Percentiles rank a stretch among this genome's conserved stretches.
Evolutionary conservation across 2,797 vertebrate genomes (phyloP).

Genomic region (Notolabrus celidotus): DNA sequence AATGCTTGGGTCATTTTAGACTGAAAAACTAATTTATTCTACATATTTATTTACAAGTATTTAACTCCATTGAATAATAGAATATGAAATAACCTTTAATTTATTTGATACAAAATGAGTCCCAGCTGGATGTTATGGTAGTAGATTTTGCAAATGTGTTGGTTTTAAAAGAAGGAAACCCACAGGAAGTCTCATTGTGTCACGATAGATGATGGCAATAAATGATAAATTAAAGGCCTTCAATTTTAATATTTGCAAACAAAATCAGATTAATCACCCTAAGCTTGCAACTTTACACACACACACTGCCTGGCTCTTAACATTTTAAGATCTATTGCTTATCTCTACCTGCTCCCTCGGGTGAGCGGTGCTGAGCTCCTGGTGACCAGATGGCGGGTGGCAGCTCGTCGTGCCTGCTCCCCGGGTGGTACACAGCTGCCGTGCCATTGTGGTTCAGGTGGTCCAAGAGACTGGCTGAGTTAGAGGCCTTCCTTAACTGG

Average conservation of each 20-base stretch:
- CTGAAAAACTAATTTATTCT: too few species aligned
- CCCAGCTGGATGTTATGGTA: too few species aligned
- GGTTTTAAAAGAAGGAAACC: not conserved
- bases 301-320: not conserved
- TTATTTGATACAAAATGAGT: too few species aligned
- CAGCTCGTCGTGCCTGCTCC: constrained; percentile 69
- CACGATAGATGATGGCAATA: too few species aligned
- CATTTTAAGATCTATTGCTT: not conserved
- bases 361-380: constrained; percentile 75
- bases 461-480: constrained; percentile 65
- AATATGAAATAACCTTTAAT: too few species aligned
- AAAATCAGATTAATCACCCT: too few species aligned
- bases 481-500: constrained; percentile 78
- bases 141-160: not conserved
- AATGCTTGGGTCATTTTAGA: too few species aligned
- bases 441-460: constrained; percentile 75
- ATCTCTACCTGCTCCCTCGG: constrained; percentile 77
- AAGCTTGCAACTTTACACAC: constrained; percentile 1
- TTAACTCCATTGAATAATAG: too few species aligned
- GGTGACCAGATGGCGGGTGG: constrained; percentile 83
- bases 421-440: constrained; percentile 48
- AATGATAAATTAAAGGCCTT: too few species aligned
- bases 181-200: too few species aligned
- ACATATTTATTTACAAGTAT: too few species aligned
- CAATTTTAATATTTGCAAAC: too few species aligned